Base-by-base conservation (phyloP, 2,113 vertebrate genomes). In the Hirundichthys speculiger region DNA sequence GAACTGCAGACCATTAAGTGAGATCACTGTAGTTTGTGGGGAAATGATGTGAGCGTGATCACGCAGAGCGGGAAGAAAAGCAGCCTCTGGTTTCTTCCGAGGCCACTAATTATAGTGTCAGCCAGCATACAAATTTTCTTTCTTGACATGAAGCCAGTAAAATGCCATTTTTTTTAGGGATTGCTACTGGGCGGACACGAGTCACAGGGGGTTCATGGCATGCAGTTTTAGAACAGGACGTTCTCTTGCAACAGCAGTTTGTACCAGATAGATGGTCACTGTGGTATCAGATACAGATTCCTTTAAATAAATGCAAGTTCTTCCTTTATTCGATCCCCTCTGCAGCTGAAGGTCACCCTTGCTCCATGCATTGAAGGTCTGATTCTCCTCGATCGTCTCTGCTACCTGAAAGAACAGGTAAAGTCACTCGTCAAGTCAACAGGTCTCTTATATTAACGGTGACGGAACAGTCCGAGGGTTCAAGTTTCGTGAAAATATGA, bases 321-420 rank as follows among this genome's bases (percentile, higher is more conserved):
- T 30, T 51, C 18, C 43, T 14, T 54, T 3, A 9, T 49, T 13
- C 41, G 1, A 0, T 69, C 21, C 15, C 67, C 48, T 41, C 22
- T 90, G 78, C 75, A 99, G 97, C 11, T 99, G 84, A 99, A 99
- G 90, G 95, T 98, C 86, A 89, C 92, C 41, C 87, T 99, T 88
- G 96, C 96, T 86, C 96, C 98, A 34, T 99, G 96, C 69, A 93
- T 99, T 55, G 98, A 99, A 82, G 93, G 94, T 63, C 86, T 99
- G 83, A 95, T 99, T 77, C 95, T 99, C 80, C 92, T 99, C 24
- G 98, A 99, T 87, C 95, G 97, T 63, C 94, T 99, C 69, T 98
- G 95, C 84, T 99, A 95, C 83, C 92, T 99, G 50, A 96, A 96
- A 86, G 98, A 99, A 77, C 96, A 98, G 96, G 96, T 98, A 95